Percentiles rank a stretch among this genome's conserved stretches.
These are phyloP conservation scores for Criorhina ranunculi DNA, from an alignment of 2,888 invertebrate genomes.

Conservation along the genomic window DNA sequence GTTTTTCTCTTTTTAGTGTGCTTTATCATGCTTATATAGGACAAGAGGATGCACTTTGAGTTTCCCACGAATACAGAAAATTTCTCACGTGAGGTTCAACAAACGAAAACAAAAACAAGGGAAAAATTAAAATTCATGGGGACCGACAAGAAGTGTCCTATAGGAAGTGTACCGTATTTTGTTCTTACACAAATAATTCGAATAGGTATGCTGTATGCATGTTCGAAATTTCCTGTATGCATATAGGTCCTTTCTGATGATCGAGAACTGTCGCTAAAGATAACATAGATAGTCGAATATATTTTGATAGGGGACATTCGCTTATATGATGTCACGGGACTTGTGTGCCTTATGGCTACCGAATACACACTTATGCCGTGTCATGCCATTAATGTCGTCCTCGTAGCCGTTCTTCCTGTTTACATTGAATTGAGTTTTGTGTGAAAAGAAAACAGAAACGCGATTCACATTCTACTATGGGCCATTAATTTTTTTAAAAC, in stretches of 20 bases:
- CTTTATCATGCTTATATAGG: slow-evolving; percentile 63
- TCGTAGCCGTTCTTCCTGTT: slow-evolving; percentile 66
- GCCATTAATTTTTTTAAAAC: slow-evolving; percentile 38
- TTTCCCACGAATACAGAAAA: slow-evolving; percentile 70
- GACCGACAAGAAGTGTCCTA: slow-evolving; percentile 54
- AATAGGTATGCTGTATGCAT: slow-evolving; percentile 9
- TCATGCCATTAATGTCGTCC: slow-evolving; percentile 66
- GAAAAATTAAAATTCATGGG: slow-evolving; percentile 67
- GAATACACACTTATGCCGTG: slow-evolving; percentile 63
- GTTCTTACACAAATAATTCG: slow-evolving; percentile 52
- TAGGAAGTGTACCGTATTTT: slow-evolving; percentile 64
- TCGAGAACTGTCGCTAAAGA: slow-evolving; percentile 56
- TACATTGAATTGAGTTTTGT: slow-evolving; percentile 51
- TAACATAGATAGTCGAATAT: slow-evolving; percentile 64
- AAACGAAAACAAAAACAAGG: slow-evolving; percentile 60
- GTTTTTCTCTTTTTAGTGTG: slow-evolving; percentile 47
- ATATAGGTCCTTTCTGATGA: slow-evolving; percentile 43
- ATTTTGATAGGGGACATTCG: slow-evolving; percentile 45
- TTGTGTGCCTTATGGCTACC: slow-evolving; percentile 70
- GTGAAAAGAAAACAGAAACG: slow-evolving; percentile 68
- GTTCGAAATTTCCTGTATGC: slow-evolving; percentile 5
- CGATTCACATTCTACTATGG: slow-evolving; percentile 26
- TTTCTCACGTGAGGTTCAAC: slow-evolving; percentile 68
- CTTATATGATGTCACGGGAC: slow-evolving; percentile 60
- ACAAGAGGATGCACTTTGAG: slow-evolving; percentile 75